Percentiles rank a stretch among this genome's conserved stretches.
Conservation (phyloP, 2,888 invertebrate genomes). For the Deilephila elpenor region DNA sequence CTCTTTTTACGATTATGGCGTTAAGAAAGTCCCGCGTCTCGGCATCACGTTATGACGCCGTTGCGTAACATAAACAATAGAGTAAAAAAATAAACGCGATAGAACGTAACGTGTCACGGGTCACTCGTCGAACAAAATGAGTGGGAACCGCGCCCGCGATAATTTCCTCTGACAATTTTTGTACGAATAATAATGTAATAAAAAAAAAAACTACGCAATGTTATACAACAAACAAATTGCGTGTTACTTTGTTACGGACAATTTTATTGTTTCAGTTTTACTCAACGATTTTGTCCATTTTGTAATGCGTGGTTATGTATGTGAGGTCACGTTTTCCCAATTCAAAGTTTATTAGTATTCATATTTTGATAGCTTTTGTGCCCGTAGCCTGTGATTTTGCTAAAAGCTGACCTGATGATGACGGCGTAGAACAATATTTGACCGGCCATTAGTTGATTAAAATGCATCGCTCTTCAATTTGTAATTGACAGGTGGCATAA, state of each 20-base stretch:
- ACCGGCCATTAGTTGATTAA: no score
- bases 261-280: slow-evolving; percentile 28
- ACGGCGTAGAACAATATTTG: no score
- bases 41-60: slow-evolving; percentile 53
- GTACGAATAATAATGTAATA: slow-evolving; percentile 23
- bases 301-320: slow-evolving; percentile 1
- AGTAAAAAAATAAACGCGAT: slow-evolving; percentile 50
- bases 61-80: slow-evolving; percentile 64
- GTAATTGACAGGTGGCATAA: no score
- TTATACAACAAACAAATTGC: slow-evolving; percentile 21
- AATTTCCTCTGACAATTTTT: slow-evolving; percentile 34
- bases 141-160: slow-evolving; percentile 47
- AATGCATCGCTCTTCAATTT: no score
- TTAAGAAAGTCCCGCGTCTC: slow-evolving; percentile 56
- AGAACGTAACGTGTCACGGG: slow-evolving; percentile 60
- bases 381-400: not conserved
- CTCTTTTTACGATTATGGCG: slow-evolving; percentile 42
- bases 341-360: not conserved
- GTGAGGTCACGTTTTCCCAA: not conserved
- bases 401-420: not conserved
- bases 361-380: not conserved
- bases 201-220: slow-evolving; percentile 13
- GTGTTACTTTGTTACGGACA: slow-evolving; percentile 22
- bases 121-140: slow-evolving; percentile 64
- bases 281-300: not conserved